Evolutionary conservation across 2,113 vertebrate genomes (phyloP), one percentile per base, ranked within the genome.

Genomic region (Chinchilla lanigera): DNA sequence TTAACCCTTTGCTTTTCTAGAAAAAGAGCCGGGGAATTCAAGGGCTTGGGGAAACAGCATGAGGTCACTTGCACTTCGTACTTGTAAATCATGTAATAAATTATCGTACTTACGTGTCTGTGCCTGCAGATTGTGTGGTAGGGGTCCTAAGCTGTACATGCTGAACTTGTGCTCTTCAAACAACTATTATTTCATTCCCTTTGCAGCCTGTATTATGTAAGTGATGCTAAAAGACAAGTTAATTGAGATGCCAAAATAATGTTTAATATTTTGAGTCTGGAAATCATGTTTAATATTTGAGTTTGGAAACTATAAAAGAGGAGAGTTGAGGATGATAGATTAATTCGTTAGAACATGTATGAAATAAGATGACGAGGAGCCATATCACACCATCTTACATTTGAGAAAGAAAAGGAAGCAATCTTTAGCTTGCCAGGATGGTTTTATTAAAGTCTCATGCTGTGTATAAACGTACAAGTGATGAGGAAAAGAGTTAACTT

Each of bases 371-470:
- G 47, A 92, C 26, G 26, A 85, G 41, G 26, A 73, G 83, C 83
- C 77, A 65, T 65, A 58, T 10, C 61, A 89, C 5, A 84, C 71
- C 54, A 26, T 28, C 47, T 50, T 61, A 52, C 2, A 22, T 41
- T 90, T 84, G 67, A 94, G 81, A 93, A 94, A 56, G 4, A 61
- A 65, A 50, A 52, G 41, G 33, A 26, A 33, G 16, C 0, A 44
- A 60, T 93, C 81, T 60, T 94, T 93, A 83, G 89, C 69, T 98
- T 97, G 98, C 92, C 82, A 92, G 96, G 92, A 94, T 97, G 97
- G 69, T 98, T 98, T 99, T 99, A 99, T 98, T 99, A 95, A 98
- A 94, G 58, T 95, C 96, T 83, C 98, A 98, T 98, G 98, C 98
- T 98, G 93, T 97, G 90, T 95, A 92, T 97, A 97, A 98, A 98